Percentiles rank a stretch among this genome's conserved stretches.
These are phyloP conservation scores for Euzetes globulus DNA, from an alignment of 2,888 invertebrate species.

Conservation along the genomic window DNA sequence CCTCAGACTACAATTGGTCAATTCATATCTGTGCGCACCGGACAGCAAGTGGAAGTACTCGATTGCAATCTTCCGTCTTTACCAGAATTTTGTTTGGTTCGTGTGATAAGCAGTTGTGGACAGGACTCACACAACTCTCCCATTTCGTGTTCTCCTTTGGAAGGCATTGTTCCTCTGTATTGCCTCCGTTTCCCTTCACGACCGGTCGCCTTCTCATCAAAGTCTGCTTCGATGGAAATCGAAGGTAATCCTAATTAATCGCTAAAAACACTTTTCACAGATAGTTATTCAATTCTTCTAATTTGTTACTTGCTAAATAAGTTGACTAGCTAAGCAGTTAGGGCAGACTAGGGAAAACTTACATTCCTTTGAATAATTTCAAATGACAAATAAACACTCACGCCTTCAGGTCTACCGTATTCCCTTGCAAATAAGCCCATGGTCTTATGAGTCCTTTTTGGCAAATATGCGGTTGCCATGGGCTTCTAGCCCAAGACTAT, in stretches of 20 bases:
- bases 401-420: no score
- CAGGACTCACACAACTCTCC: slow-evolving; percentile 16
- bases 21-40: slow-evolving; percentile 67
- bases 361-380: no score
- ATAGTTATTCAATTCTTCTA: no score
- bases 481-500: no score
- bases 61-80: slow-evolving; percentile 53
- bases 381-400: no score
- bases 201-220: slow-evolving; percentile 45
- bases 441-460: no score
- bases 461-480: no score
- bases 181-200: slow-evolving; percentile 47
- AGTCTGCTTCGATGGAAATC: slow-evolving; percentile 46
- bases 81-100: slow-evolving; percentile 51
- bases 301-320: no score
- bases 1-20: not conserved
- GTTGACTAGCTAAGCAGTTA: no score
- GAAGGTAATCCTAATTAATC: slow-evolving; percentile 45
- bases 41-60: slow-evolving; percentile 87
- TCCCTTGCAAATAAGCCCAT: no score
- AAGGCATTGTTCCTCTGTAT: slow-evolving; percentile 48
- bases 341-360: no score
- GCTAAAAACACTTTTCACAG: no score
- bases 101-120: slow-evolving; percentile 42
- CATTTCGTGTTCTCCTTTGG: slow-evolving; percentile 40